phyloP scores from a whole-genome alignment of 64 coral and sea anemone genomes.

The Anthopleura sola region DNA sequence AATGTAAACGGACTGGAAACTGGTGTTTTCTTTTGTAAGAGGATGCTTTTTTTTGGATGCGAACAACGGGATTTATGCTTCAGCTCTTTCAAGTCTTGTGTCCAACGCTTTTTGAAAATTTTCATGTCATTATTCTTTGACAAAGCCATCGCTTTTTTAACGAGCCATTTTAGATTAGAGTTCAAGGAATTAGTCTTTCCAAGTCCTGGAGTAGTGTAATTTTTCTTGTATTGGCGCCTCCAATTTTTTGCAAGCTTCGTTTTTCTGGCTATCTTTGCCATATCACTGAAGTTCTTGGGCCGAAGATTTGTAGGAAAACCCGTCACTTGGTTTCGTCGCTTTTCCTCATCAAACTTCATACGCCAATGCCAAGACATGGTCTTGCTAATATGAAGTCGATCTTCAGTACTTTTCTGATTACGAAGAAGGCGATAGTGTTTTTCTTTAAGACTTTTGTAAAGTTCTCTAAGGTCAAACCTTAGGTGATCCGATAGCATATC shows the following conservation, averaged over 20 bases:
- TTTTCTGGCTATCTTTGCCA: not conserved
- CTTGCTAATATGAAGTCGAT: constrained; percentile 45
- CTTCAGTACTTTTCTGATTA: constrained; percentile 12
- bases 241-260: not conserved
- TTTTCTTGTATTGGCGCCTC: not conserved
- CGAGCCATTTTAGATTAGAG: not conserved
- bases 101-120: not conserved
- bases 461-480: constrained; percentile 31
- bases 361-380: constrained; percentile 69
- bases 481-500: constrained; percentile 8
- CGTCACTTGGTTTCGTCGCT: not conserved
- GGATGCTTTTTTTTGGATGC: not conserved
- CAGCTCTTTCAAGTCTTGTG: not conserved
- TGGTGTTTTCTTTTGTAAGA: not conserved
- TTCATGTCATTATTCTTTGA: not conserved
- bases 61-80: not conserved
- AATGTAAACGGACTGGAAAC: not conserved
- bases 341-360: constrained; percentile 55
- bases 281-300: not conserved
- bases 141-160: not conserved
- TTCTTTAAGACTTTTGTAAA: constrained; percentile 51
- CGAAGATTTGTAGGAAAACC: not conserved
- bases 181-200: not conserved
- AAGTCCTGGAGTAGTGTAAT: not conserved
- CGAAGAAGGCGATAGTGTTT: constrained; percentile 44